phyloP scores from a whole-genome alignment of 1,140 invertebrate species.

The Microvelia longipes region DNA sequence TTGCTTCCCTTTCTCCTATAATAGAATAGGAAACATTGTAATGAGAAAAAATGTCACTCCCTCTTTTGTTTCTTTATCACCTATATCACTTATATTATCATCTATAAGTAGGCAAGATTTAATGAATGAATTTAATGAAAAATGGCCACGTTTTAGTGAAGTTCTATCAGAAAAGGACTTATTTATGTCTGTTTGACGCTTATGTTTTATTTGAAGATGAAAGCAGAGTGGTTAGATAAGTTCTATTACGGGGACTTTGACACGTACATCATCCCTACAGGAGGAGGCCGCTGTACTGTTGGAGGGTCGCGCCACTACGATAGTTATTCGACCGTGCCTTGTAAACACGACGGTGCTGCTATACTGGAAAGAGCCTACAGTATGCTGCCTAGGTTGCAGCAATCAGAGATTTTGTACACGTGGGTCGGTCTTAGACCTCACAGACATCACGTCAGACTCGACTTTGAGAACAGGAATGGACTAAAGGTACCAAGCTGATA shows the following conservation, averaged over 20 bases:
- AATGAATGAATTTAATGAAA: no score
- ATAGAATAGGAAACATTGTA: no score
- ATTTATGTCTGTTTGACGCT: no score
- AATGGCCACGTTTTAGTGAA: no score
- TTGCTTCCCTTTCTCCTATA: no score
- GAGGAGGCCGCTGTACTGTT: conserved; percentile 51
- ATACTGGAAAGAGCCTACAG: conserved; percentile 58
- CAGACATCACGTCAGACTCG: conserved; percentile 43
- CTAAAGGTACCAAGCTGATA: conserved; percentile 12
- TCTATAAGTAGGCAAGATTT: no score
- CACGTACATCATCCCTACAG: conserved; percentile 69
- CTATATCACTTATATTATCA: no score
- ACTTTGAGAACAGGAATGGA: conserved; percentile 32
- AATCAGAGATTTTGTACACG: conserved; percentile 35
- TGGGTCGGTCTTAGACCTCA: conserved; percentile 62
- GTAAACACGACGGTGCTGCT: conserved; percentile 48
- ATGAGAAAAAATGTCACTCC: no score
- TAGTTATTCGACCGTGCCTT: conserved; percentile 50
- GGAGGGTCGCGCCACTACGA: conserved; percentile 71
- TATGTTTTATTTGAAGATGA: conserved; percentile 37
- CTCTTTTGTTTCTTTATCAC: no score
- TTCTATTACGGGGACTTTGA: conserved; percentile 60
- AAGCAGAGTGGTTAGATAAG: conserved; percentile 77
- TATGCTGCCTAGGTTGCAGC: conserved; percentile 52
- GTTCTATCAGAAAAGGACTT: no score